Evolutionary conservation across 2,113 vertebrate genomes (phyloP).

Genomic region (Sinocyclocheilus anophthalmus): DNA sequence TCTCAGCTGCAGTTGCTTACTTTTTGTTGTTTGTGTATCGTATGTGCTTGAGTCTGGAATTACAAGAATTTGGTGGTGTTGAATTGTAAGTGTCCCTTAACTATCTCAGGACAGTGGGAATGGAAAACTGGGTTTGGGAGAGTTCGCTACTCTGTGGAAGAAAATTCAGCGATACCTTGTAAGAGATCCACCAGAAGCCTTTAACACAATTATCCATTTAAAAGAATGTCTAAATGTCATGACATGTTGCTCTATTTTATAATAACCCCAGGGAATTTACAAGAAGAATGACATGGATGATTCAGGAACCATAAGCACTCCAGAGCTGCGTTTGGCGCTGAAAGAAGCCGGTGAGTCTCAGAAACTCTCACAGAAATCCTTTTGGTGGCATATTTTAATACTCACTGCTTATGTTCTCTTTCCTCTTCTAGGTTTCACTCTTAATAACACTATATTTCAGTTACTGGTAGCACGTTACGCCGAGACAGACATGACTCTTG

Average conservation of each 20-base stretch:
- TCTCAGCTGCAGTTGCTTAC: constrained; percentile 56
- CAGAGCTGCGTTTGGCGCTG: constrained; percentile 68
- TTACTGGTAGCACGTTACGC: constrained; percentile 76
- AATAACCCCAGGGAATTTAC: constrained; percentile 63
- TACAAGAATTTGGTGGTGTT: neutral
- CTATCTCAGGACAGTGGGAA: constrained; percentile 74
- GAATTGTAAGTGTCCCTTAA: constrained; percentile 58
- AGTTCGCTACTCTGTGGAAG: constrained; percentile 88
- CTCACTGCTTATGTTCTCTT: neutral
- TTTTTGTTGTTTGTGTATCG: neutral
- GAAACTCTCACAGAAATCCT: neutral
- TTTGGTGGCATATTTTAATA: neutral
- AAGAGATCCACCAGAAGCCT: constrained; percentile 45
- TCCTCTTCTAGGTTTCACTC: constrained; percentile 78
- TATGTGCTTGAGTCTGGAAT: neutral
- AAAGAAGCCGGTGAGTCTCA: constrained; percentile 62
- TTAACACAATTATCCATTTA: neutral
- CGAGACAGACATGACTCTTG: constrained; percentile 74
- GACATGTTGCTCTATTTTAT: neutral
- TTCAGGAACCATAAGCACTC: constrained; percentile 70
- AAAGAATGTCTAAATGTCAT: neutral
- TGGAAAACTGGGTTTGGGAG: constrained; percentile 77
- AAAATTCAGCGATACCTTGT: constrained; percentile 89
- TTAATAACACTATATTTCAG: constrained; percentile 83
- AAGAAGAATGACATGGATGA: constrained; percentile 62